A percentile compares a stretch with the other conserved stretches of the same genome.
phyloP scores from a whole-genome alignment of 2,797 vertebrate species.

The Notoglanidium macrostoma region DNA sequence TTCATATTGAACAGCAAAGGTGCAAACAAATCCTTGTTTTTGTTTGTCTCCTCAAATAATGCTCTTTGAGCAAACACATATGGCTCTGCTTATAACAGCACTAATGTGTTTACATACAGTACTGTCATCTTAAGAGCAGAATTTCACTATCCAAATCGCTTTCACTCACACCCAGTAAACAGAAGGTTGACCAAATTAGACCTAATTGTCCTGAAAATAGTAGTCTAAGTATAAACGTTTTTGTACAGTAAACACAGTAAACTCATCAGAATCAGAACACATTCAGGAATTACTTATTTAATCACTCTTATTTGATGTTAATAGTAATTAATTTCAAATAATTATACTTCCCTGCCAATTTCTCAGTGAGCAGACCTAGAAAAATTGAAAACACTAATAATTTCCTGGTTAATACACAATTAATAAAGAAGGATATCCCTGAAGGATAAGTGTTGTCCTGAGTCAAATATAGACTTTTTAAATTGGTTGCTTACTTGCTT shows the following conservation, averaged over 20 bases:
- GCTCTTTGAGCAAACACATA: constrained; percentile 1
- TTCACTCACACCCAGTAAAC: background rate
- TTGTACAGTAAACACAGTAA: background rate
- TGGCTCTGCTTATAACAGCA: constrained; percentile 11
- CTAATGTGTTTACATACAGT: constrained; percentile 39
- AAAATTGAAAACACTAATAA: background rate
- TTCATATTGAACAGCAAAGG: constrained; percentile 2
- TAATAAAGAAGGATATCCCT: background rate
- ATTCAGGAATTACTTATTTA: background rate
- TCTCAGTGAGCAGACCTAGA: background rate
- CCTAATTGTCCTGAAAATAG: background rate
- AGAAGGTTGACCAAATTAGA: background rate
- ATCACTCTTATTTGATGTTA: background rate
- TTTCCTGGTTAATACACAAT: background rate
- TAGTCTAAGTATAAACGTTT: background rate
- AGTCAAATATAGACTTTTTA: background rate
- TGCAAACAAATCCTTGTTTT: constrained; percentile 7
- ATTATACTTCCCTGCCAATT: background rate
- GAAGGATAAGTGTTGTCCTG: background rate
- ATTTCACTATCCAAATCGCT: constrained; percentile 32
- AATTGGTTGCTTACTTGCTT: background rate
- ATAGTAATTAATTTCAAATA: background rate
- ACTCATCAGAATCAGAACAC: too few species aligned
- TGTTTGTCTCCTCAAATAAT: constrained; percentile 9
- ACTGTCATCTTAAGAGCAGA: constrained; percentile 24